Evolutionary conservation across 2,797 vertebrate species (phyloP).

Genomic region (Typhlichthys eigenmanni): DNA sequence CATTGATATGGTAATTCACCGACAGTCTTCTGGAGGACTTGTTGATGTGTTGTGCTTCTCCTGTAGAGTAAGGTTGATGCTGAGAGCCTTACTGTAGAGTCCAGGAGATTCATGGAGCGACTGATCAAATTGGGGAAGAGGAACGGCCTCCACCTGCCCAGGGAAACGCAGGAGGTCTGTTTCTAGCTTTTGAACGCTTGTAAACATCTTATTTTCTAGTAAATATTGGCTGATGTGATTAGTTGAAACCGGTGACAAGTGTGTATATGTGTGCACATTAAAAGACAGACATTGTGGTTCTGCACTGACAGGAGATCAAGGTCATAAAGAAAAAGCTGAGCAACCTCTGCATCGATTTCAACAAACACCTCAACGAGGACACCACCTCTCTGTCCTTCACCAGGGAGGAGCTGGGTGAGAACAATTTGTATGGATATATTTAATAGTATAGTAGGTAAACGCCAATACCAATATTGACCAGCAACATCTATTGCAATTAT

Average conservation of each 20-base stretch:
- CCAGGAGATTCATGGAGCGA: conserved; percentile 87
- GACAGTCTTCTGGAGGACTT: too few relatives aligned
- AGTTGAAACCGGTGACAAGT: background rate
- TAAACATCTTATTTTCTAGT: too few relatives aligned
- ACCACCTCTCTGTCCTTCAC: conserved; percentile 87
- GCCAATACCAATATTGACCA: too few relatives aligned
- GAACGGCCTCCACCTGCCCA: conserved; percentile 89
- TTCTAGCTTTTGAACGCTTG: too few relatives aligned
- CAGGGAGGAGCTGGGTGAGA: conserved; percentile 87
- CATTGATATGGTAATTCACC: too few relatives aligned
- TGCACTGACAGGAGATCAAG: conserved; percentile 86
- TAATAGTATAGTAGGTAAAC: too few relatives aligned
- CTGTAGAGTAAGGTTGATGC: conserved; percentile 79
- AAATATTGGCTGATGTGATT: background rate
- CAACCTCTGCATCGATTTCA: conserved; percentile 92
- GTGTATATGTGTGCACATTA: background rate
- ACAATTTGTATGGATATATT: too few relatives aligned
- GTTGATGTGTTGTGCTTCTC: background rate
- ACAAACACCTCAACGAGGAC: conserved; percentile 95
- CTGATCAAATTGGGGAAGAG: conserved; percentile 87
- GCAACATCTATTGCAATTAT: background rate
- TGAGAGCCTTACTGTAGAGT: conserved; percentile 75
- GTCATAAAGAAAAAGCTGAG: conserved; percentile 93
- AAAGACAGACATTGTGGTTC: background rate
- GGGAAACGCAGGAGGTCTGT: conserved; percentile 86